Percentiles rank a stretch among this genome's conserved stretches.
Conservation (phyloP, 2,797 vertebrate species). For the Borostomias antarcticus region DNA sequence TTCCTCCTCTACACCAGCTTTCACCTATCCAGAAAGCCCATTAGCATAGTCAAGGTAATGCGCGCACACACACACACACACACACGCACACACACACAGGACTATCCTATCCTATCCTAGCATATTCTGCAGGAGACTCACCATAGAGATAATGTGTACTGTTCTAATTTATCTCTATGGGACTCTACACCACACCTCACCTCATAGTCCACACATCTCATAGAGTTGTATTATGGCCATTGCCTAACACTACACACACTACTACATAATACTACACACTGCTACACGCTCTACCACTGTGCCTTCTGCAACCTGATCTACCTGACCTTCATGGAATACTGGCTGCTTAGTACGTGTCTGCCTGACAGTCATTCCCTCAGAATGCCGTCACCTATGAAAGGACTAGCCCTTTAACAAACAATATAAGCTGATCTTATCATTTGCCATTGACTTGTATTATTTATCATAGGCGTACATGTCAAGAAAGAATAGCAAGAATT, state of each 20-base stretch:
- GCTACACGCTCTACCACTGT: no score
- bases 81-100: not conserved
- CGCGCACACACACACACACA: not conserved
- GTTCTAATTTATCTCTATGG: no score
- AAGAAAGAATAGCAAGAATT: no score
- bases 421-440: not conserved
- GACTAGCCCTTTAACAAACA: not conserved
- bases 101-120: not conserved
- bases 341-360: no score
- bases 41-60: constrained; percentile 93
- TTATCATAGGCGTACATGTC: no score
- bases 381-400: not conserved
- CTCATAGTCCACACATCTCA: no score
- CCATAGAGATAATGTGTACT: no score
- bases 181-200: no score
- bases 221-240: no score
- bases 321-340: not conserved
- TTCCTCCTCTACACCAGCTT: constrained; percentile 92
- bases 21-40: constrained; percentile 94
- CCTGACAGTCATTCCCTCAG: not conserved
- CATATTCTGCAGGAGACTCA: not conserved
- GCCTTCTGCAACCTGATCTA: not conserved
- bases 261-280: no score
- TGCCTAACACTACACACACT: no score
- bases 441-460: not conserved